Evolutionary conservation across 2,888 invertebrate species (phyloP), one percentile per base, ranked within the genome.

Genomic region (Apodemia hepburni): DNA sequence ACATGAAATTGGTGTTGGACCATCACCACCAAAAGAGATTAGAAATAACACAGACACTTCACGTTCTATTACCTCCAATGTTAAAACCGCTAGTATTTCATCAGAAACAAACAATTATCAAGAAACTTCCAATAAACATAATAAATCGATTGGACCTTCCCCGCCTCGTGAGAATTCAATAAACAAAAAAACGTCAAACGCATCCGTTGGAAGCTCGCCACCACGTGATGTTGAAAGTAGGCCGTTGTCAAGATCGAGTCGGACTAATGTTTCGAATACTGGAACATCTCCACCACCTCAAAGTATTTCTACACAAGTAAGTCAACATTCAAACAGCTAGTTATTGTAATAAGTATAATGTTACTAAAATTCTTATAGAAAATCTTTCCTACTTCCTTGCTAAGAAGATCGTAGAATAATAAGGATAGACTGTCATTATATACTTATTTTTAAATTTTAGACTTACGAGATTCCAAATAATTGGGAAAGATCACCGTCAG

Each of bases 251-350:
- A 68, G 73, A 65, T 72, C 75, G 22, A 74, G 69, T 61, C 81
- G 78, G 65, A 75, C 79, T 62, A 82, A 75, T 42, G 81, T 85
- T 6, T 84, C 88, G 2, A 96, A 95, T 64, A 96, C 95, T 60
- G 96, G 96, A 65, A 97, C 97, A 42, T 97, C 97, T 42, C 97
- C 97, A 57, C 96, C 97, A 42, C 97, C 97, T 3, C 97, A 97
- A 82, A 96, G 92, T 78, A 97, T 96, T 75, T 96, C 97, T 33
- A 97, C 97, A 29, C 97, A 97, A 93, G 96, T 95, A 77, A 72
- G 68, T 42, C 65, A 61, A 17, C n/a, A n/a, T 42, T 42, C 1
- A 42, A 42, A 42, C 5, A 42, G 3, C 2, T 38, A 0, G 11
- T 12, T 11, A 11, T 11, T 11, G 3, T 38, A 12, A 38, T 38